Conservation (phyloP, 2,888 invertebrate species). For the Cybosia mesomella region DNA sequence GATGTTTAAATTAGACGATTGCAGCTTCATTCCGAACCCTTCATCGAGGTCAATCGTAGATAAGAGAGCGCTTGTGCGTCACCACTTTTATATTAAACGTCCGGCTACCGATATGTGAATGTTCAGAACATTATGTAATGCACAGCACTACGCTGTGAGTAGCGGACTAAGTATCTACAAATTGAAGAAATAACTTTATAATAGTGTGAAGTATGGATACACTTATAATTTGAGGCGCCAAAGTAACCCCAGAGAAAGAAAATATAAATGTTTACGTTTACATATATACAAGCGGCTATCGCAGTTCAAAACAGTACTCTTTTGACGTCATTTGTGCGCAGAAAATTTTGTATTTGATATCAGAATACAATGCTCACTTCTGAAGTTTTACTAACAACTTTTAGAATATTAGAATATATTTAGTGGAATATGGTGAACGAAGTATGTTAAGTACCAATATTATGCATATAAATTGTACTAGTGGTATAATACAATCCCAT, state of each 20-base stretch:
- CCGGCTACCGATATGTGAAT: conserved; percentile 48
- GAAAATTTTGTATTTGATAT: conserved; percentile 52
- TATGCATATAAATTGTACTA: no score
- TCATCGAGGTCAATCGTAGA: conserved; percentile 77
- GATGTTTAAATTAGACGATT: conserved; percentile 67
- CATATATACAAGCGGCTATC: conserved; percentile 65
- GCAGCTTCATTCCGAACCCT: conserved; percentile 70
- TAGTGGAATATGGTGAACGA: neutral
- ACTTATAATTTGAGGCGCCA: conserved; percentile 20
- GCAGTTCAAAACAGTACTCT: conserved; percentile 68
- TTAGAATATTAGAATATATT: neutral
- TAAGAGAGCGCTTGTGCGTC: conserved; percentile 75
- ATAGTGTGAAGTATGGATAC: neutral
- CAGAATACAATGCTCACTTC: conserved; percentile 49
- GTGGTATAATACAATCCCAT: no score
- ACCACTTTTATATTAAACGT: conserved; percentile 56
- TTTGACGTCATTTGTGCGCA: conserved; percentile 70
- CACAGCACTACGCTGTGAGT: conserved; percentile 22
- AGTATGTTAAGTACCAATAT: no score
- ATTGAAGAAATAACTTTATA: neutral
- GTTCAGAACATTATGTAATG: conserved; percentile 42
- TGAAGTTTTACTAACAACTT: neutral
- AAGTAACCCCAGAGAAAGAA: conserved; percentile 54
- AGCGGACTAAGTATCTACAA: conserved; percentile 12
- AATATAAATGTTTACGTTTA: conserved; percentile 72